Conservation (phyloP, 2,888 invertebrate genomes). For the Drosophila subsilvestris region DNA sequence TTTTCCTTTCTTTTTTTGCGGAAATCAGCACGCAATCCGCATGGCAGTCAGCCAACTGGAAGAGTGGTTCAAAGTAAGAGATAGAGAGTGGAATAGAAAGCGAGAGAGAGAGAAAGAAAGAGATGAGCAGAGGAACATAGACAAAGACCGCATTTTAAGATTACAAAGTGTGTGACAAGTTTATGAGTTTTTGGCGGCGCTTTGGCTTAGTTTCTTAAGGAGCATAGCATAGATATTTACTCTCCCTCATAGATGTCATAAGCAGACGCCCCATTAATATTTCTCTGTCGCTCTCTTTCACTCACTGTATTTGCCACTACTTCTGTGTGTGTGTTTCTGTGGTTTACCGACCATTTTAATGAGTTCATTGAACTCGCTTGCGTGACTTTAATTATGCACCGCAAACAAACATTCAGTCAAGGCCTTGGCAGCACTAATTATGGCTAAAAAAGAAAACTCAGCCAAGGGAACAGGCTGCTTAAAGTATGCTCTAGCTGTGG, state of each 20-base stretch:
- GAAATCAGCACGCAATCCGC: conserved; percentile 46
- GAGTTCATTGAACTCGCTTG: conserved; percentile 67
- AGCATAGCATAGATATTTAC: neutral
- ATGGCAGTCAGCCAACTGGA: conserved; percentile 60
- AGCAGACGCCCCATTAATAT: conserved; percentile 52
- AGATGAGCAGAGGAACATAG: neutral
- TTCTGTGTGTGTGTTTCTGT: conserved; percentile 26
- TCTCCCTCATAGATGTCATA: conserved; percentile 47
- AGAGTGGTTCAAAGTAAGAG: conserved; percentile 3
- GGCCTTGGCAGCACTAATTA: conserved; percentile 18
- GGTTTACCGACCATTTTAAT: conserved; percentile 56
- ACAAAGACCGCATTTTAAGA: conserved; percentile 48
- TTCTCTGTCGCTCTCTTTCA: neutral
- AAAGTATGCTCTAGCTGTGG: no score
- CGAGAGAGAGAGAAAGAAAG: neutral
- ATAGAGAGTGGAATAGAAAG: conserved; percentile 4
- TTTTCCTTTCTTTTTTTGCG: conserved; percentile 22
- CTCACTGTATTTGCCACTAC: neutral
- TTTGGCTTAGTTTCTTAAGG: conserved; percentile 38
- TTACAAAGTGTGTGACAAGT: conserved; percentile 75
- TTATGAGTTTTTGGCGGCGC: conserved; percentile 72
- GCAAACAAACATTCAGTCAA: conserved; percentile 14
- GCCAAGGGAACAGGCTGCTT: neutral
- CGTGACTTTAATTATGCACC: conserved; percentile 50
- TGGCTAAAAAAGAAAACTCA: neutral